phyloP scores from a whole-genome alignment of 2,888 invertebrate species.

The Noctua janthina region DNA sequence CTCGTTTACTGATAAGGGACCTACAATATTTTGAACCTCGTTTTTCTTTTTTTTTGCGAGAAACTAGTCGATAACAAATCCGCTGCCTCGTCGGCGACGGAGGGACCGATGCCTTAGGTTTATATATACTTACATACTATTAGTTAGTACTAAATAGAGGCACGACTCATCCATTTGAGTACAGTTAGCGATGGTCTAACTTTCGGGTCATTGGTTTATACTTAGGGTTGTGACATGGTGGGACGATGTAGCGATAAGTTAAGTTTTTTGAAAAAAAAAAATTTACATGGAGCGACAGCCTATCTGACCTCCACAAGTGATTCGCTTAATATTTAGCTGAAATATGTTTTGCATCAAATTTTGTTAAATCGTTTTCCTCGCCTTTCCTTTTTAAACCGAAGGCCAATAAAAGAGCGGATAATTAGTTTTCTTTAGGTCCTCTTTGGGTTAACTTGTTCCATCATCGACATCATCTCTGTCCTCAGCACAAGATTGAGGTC shows the following conservation, averaged over 20 bases:
- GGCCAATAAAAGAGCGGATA: background rate
- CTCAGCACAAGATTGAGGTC: too few species aligned
- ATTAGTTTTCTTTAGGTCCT: too few species aligned
- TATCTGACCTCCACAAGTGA: too few species aligned
- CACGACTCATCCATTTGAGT: constrained; percentile 71
- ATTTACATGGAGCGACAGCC: too few species aligned
- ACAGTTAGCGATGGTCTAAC: constrained; percentile 71
- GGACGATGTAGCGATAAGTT: constrained; percentile 8
- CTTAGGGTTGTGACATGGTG: constrained; percentile 14
- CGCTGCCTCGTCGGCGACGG: background rate
- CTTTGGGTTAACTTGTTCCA: too few species aligned
- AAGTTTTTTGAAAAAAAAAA: background rate
- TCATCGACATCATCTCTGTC: too few species aligned
- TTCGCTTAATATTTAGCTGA: background rate
- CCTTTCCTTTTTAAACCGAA: background rate
- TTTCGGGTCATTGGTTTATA: constrained; percentile 72
- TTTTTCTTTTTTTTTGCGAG: background rate
- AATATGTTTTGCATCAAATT: background rate
- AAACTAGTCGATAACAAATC: background rate
- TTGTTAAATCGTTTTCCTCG: background rate
- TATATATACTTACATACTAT: constrained; percentile 23
- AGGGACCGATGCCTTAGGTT: background rate
- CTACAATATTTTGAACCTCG: background rate
- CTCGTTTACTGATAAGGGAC: background rate
- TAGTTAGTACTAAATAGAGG: constrained; percentile 67